Conservation (phyloP, 2,113 vertebrate genomes). For the Bombycilla garrulus region DNA sequence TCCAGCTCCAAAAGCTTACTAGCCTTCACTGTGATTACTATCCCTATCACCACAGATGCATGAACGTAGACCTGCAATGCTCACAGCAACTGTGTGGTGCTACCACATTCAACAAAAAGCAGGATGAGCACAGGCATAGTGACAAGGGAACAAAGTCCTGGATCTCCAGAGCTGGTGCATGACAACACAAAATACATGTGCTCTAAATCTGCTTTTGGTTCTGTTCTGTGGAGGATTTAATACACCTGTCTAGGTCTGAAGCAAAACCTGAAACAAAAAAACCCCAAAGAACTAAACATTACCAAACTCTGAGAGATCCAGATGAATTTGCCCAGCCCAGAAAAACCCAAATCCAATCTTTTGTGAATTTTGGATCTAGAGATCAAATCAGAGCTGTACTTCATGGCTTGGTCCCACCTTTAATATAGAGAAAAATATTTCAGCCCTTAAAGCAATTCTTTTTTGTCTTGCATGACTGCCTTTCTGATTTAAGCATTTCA, state of each 20-base stretch:
- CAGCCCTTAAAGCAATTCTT: neutral
- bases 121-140: neutral
- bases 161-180: neutral
- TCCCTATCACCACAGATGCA: neutral
- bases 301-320: neutral
- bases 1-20: neutral
- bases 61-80: neutral
- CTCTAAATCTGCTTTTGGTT: neutral
- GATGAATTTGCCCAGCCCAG: neutral
- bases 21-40: neutral
- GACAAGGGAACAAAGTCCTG: neutral
- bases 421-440: neutral
- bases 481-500: constrained; percentile 33
- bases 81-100: neutral
- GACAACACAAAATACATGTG: neutral
- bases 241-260: neutral
- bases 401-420: neutral
- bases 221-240: neutral
- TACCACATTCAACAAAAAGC: neutral
- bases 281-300: neutral
- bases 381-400: neutral
- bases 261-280: neutral
- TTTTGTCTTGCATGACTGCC: neutral
- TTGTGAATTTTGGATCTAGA: neutral
- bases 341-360: neutral